A percentile compares a stretch with the other conserved stretches of the same genome.
These are phyloP conservation scores for Melanotus villosus DNA, from an alignment of 2,888 invertebrate species.

Conservation along the genomic window DNA sequence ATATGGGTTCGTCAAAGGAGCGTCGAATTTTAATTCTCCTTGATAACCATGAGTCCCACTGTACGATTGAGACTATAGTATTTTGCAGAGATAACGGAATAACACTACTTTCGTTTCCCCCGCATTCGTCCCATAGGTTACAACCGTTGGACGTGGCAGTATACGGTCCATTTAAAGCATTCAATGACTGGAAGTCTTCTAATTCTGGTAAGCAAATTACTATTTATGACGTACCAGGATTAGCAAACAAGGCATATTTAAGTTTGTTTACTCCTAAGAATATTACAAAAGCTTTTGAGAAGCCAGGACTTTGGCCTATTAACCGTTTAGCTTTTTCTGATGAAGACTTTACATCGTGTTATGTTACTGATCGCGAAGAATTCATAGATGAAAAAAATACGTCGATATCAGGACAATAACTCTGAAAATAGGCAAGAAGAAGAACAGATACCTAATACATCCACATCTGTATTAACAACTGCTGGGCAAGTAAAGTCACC, in stretches of 20 bases:
- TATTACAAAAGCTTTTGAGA: conserved; percentile 24
- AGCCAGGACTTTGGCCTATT: conserved; percentile 23
- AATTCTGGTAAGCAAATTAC: conserved; percentile 16
- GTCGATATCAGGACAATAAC: conserved; percentile 14
- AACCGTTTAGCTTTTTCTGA: conserved; percentile 23
- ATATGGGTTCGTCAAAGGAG: conserved; percentile 4
- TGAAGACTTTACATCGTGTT: conserved; percentile 12
- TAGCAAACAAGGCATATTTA: conserved; percentile 18
- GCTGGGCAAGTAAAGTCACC: background rate
- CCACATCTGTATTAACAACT: background rate
- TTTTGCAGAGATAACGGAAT: conserved; percentile 15
- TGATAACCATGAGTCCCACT: conserved; percentile 21
- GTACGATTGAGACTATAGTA: conserved; percentile 15
- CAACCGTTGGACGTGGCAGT: conserved; percentile 13
- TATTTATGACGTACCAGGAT: conserved; percentile 18
- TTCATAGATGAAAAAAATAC: background rate
- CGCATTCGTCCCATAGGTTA: conserved; percentile 3
- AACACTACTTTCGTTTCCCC: conserved; percentile 6
- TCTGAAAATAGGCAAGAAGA: background rate
- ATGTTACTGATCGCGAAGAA: conserved; percentile 19
- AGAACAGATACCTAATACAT: background rate
- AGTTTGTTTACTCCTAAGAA: conserved; percentile 20
- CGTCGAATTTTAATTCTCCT: conserved; percentile 10
- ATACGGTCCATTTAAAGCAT: conserved; percentile 22
- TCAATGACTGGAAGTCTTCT: conserved; percentile 16